Percentiles rank a stretch among this genome's conserved stretches.
Conservation (phyloP, 92 coral and sea anemone species). For the Porites evermanni region DNA sequence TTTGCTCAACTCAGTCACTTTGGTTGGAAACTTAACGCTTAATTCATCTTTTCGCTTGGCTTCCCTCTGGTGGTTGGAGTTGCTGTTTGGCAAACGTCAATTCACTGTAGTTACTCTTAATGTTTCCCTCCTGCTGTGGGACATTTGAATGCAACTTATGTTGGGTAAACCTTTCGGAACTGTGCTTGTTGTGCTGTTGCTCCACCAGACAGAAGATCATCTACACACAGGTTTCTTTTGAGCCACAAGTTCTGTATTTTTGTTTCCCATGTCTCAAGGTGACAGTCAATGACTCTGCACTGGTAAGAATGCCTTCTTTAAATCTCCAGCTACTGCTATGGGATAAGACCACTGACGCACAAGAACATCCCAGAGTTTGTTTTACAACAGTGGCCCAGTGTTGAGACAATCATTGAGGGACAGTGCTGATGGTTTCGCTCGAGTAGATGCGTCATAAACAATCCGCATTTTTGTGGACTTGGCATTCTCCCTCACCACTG, state of each 20-base stretch:
- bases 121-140: conserved; percentile 15
- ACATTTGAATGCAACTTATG: conserved; percentile 47
- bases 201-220: conserved; percentile 31
- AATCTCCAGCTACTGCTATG: conserved; percentile 7
- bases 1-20: not conserved
- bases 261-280: conserved; percentile 35
- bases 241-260: not conserved
- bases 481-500: conserved; percentile 15
- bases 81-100: conserved; percentile 48
- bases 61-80: conserved; percentile 18
- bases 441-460: conserved; percentile 20
- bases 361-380: conserved; percentile 38
- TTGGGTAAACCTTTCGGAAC: conserved; percentile 13
- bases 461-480: conserved; percentile 7
- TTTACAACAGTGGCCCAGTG: conserved; percentile 12
- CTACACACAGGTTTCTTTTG: conserved; percentile 29
- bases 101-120: conserved; percentile 17
- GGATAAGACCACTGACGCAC: conserved; percentile 18
- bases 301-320: conserved; percentile 2
- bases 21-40: not conserved
- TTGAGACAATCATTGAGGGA: conserved; percentile 30
- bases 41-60: conserved; percentile 21
- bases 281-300: conserved; percentile 25
- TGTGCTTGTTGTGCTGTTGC: conserved; percentile 19
- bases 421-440: conserved; percentile 27